These are phyloP conservation scores for Turnix velox DNA, from an alignment of 2,113 vertebrate species.

Conservation along the genomic window DNA sequence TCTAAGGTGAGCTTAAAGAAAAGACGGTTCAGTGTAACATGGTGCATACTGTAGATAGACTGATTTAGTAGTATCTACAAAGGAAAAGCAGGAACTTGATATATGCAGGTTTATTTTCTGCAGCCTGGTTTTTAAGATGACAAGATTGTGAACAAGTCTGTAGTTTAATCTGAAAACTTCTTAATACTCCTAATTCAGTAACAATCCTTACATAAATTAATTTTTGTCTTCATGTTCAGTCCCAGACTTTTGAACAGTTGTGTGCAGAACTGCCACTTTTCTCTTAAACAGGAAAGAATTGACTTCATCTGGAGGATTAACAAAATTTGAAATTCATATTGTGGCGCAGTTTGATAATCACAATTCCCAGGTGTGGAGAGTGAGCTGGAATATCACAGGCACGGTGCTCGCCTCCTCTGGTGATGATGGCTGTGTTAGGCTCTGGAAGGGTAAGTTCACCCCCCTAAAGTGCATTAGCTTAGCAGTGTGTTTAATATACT, in stretches of 20 bases:
- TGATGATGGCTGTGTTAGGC: constrained; percentile 93
- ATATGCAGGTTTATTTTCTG: neutral
- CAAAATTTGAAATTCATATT: constrained; percentile 93
- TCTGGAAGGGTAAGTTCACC: constrained; percentile 90
- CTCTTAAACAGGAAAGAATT: constrained; percentile 84
- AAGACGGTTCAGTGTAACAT: neutral
- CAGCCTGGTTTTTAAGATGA: neutral
- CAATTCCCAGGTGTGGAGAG: constrained; percentile 96
- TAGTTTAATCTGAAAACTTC: neutral
- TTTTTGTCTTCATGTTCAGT: neutral
- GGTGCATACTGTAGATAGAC: neutral
- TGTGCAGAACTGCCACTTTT: neutral
- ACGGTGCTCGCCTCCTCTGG: constrained; percentile 95
- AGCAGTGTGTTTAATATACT: neutral
- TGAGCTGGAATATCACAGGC: constrained; percentile 98
- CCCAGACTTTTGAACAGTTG: neutral
- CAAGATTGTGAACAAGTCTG: neutral
- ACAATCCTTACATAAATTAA: neutral
- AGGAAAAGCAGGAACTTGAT: neutral
- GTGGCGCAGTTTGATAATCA: constrained; percentile 97
- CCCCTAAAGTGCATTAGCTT: neutral
- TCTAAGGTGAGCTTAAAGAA: constrained; percentile 80
- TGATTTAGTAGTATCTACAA: neutral
- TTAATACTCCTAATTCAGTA: neutral
- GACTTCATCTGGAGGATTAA: constrained; percentile 83